Evolutionary conservation across 2,113 vertebrate species (phyloP).

Genomic region (Leptobrachium ailaonicum): DNA sequence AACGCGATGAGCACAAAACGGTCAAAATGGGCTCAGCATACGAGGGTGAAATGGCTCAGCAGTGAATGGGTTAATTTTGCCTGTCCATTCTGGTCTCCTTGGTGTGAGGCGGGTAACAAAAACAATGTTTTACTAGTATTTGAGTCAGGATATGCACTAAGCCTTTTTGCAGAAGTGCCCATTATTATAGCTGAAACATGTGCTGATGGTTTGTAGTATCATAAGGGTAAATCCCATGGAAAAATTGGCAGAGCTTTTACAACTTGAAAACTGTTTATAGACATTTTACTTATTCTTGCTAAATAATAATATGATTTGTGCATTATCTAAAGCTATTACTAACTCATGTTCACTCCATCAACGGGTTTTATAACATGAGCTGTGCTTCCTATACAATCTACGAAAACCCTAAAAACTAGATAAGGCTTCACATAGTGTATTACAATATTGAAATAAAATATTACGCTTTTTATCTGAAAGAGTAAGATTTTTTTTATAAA

Average conservation of each 20-base stretch:
- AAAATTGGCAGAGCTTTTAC: not conserved
- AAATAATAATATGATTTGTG: slow-evolving; percentile 9
- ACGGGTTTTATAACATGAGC: not conserved
- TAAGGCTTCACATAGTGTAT: not conserved
- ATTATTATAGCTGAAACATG: slow-evolving; percentile 11
- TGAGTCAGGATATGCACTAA: slow-evolving; percentile 12
- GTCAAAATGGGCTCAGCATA: too few species aligned
- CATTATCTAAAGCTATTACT: slow-evolving; percentile 15
- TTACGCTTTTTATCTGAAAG: not conserved
- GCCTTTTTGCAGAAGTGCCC: slow-evolving; percentile 18
- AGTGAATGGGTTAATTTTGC: too few species aligned
- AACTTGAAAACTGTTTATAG: slow-evolving; percentile 4
- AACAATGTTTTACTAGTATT: slow-evolving; percentile 7
- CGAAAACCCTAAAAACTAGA: not conserved
- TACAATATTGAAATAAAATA: not conserved
- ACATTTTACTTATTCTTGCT: slow-evolving; percentile 2
- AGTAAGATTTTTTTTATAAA: not conserved
- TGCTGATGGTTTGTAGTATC: slow-evolving; percentile 6
- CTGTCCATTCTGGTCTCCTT: too few species aligned
- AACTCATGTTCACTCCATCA: not conserved
- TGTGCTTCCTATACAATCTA: not conserved
- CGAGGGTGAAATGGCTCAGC: too few species aligned
- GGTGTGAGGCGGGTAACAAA: not conserved
- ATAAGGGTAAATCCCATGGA: not conserved
- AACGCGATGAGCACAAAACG: too few species aligned